Conservation (phyloP, 2,797 vertebrate species). For the Hydrophis major region DNA sequence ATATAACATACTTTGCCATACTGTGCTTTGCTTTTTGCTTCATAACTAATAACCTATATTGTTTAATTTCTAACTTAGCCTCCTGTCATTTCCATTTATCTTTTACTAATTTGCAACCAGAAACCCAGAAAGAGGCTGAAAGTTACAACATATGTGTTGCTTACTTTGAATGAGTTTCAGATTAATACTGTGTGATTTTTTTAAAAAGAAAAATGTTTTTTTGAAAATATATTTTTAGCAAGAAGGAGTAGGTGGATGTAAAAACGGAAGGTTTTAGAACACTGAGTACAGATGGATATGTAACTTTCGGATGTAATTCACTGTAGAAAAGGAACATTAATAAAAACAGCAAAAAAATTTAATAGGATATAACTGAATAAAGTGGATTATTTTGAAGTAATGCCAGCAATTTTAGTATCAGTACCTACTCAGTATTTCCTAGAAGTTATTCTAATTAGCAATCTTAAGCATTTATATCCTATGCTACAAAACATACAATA, state of each 20-base stretch:
- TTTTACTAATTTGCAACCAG: not conserved
- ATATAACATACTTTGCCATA: not conserved
- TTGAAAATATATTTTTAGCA: conserved; percentile 7
- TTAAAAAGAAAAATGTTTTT: not conserved
- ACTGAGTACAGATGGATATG: conserved; percentile 18
- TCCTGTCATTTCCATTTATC: not conserved
- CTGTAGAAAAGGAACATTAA: conserved; percentile 9
- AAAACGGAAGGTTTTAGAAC: conserved; percentile 32
- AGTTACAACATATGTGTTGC: not conserved
- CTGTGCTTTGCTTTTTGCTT: not conserved
- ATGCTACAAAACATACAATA: not conserved
- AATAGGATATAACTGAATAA: not conserved
- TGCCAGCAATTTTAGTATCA: not conserved
- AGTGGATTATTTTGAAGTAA: not conserved
- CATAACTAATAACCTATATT: not conserved
- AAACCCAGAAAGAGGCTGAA: not conserved
- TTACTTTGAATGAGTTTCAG: not conserved
- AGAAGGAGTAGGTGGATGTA: conserved; percentile 26
- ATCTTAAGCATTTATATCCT: not conserved
- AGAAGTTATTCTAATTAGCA: not conserved
- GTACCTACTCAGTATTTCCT: not conserved
- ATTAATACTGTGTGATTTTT: not conserved
- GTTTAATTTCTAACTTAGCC: not conserved
- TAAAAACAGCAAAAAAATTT: not conserved
- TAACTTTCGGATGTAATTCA: conserved; percentile 20